Percentiles rank a stretch among this genome's conserved stretches.
Conservation (phyloP, 2,113 vertebrate species). For the Bettongia penicillata region DNA sequence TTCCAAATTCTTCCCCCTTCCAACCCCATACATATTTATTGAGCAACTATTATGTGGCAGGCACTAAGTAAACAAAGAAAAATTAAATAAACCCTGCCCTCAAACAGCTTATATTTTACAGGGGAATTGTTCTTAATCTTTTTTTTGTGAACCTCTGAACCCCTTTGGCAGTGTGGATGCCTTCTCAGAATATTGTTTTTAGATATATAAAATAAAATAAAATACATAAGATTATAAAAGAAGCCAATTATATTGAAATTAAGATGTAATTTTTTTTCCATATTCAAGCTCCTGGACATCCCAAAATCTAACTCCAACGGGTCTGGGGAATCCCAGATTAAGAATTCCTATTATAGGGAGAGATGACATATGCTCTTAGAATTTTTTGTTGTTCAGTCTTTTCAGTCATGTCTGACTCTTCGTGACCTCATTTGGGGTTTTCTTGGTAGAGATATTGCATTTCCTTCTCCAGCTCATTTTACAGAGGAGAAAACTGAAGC, state of each 20-base stretch:
- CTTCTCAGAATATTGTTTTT: background rate
- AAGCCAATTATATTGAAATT: background rate
- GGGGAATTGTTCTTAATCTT: background rate
- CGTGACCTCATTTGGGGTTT: background rate
- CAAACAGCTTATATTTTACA: background rate
- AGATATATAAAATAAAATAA: background rate
- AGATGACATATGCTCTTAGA: background rate
- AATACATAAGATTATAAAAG: background rate
- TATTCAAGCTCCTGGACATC: background rate
- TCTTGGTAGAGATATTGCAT: background rate
- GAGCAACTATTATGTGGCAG: background rate
- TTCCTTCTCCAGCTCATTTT: background rate
- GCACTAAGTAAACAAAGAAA: background rate
- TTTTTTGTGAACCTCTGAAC: background rate
- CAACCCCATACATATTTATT: background rate
- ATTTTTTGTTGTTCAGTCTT: background rate
- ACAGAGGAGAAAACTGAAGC: background rate
- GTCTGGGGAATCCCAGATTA: background rate
- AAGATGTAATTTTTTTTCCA: background rate
- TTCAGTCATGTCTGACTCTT: background rate
- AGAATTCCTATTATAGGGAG: background rate
- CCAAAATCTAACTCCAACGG: background rate
- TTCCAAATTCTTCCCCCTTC: background rate
- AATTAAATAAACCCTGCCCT: background rate
- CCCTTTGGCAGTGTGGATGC: background rate